These are phyloP conservation scores for Cylindroiulus punctatus DNA, from an alignment of 2,888 invertebrate genomes.

Conservation along the genomic window DNA sequence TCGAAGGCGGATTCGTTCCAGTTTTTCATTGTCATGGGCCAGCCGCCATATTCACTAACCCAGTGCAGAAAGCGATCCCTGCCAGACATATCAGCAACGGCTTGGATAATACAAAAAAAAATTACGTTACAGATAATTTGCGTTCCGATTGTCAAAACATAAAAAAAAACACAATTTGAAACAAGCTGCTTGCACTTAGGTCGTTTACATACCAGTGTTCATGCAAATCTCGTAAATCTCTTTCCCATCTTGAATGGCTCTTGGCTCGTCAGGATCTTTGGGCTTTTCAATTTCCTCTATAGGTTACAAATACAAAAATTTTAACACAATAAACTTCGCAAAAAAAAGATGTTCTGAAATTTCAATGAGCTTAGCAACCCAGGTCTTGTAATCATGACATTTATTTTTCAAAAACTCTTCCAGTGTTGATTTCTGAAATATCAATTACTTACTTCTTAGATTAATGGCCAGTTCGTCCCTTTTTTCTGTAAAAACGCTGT, in stretches of 20 bases:
- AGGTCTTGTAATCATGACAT: too few species aligned
- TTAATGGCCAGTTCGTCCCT: constrained; percentile 42
- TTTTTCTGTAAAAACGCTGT: constrained; percentile 50
- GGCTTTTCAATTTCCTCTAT: constrained; percentile 56
- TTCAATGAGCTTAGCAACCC: too few species aligned
- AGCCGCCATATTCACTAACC: constrained; percentile 60
- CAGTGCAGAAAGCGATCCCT: constrained; percentile 47
- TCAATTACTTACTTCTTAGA: constrained; percentile 51
- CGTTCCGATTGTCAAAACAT: too few species aligned
- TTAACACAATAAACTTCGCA: too few species aligned
- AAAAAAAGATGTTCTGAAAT: too few species aligned
- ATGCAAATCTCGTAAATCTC: constrained; percentile 53
- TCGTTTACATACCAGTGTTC: constrained; percentile 53
- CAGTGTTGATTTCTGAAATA: too few species aligned
- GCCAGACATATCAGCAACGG: constrained; percentile 53
- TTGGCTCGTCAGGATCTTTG: constrained; percentile 31
- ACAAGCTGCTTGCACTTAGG: background rate
- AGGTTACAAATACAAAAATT: background rate
- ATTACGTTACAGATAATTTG: too few species aligned
- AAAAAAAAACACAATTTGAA: too few species aligned
- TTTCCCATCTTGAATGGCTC: constrained; percentile 52
- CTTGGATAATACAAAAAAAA: background rate
- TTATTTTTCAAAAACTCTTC: too few species aligned
- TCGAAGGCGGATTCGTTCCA: constrained; percentile 60
- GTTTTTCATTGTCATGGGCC: constrained; percentile 61